Evolutionary conservation across 2,888 invertebrate genomes (phyloP).

Genomic region (Zhuqinia jingwanae): DNA sequence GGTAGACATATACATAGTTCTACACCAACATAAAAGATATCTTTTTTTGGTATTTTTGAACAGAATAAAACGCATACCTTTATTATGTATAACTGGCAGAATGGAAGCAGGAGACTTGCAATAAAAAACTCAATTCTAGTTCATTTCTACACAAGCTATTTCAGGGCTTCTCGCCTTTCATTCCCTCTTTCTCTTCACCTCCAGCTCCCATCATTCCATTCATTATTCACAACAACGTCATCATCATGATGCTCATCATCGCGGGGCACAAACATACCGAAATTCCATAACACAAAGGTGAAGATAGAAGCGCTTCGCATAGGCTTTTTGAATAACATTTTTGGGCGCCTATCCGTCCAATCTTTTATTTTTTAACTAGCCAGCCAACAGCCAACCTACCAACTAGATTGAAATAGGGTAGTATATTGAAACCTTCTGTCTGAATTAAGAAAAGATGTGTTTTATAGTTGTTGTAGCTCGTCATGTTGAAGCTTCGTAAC

Average conservation of each 20-base stretch:
- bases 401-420: not conserved
- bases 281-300: not conserved
- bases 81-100: too few species aligned
- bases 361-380: not conserved
- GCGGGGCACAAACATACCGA: not conserved
- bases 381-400: not conserved
- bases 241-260: not conserved
- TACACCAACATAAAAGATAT: too few species aligned
- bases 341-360: not conserved
- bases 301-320: not conserved
- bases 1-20: too few species aligned
- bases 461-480: not conserved
- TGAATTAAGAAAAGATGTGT: not conserved
- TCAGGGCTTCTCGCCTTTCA: not conserved
- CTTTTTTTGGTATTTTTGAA: too few species aligned
- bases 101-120: too few species aligned
- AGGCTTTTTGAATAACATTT: not conserved
- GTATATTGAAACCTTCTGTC: not conserved
- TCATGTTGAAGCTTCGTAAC: not conserved
- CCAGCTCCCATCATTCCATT: not conserved
- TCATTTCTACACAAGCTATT: too few species aligned
- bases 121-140: conserved; percentile 7
- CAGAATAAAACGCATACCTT: too few species aligned
- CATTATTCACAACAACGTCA: conserved; percentile 18
- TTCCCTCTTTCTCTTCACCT: not conserved